These are phyloP conservation scores for Seriola aureovittata DNA, from an alignment of 2,113 vertebrate genomes.

Conservation along the genomic window DNA sequence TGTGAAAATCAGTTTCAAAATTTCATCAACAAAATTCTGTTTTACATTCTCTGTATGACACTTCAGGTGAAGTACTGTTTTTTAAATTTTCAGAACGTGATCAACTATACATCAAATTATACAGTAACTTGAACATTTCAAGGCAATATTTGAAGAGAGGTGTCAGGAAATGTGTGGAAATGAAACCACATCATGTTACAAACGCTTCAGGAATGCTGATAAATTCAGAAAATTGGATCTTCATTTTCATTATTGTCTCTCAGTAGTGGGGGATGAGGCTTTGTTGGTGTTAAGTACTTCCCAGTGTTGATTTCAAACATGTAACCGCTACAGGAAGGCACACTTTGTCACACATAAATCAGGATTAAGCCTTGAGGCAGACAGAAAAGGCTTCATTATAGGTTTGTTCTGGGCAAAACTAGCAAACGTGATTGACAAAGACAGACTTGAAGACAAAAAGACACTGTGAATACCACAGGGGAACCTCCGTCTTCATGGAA, in stretches of 20 bases:
- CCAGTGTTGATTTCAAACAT: conserved; percentile 43
- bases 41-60: conserved; percentile 63
- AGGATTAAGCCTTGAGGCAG: conserved; percentile 31
- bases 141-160: conserved; percentile 48
- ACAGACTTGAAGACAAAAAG: conserved; percentile 22
- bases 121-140: conserved; percentile 40
- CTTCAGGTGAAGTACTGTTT: conserved; percentile 48
- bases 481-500: conserved; percentile 30
- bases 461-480: conserved; percentile 20
- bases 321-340: conserved; percentile 67
- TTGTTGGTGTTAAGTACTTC: conserved; percentile 47
- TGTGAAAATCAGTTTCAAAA: conserved; percentile 53
- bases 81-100: conserved; percentile 11
- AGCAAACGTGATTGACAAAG: conserved; percentile 12
- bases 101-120: conserved; percentile 16
- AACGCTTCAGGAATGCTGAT: conserved; percentile 54
- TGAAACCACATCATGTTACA: conserved; percentile 36
- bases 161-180: conserved; percentile 36
- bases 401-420: conserved; percentile 47
- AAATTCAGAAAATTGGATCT: conserved; percentile 21
- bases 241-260: conserved; percentile 16
- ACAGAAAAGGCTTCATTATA: conserved; percentile 25
- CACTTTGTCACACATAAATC: conserved; percentile 48
- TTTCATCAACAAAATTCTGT: conserved; percentile 44
- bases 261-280: conserved; percentile 41